Conservation (phyloP, 2,797 vertebrate genomes). For the Otus scops region DNA sequence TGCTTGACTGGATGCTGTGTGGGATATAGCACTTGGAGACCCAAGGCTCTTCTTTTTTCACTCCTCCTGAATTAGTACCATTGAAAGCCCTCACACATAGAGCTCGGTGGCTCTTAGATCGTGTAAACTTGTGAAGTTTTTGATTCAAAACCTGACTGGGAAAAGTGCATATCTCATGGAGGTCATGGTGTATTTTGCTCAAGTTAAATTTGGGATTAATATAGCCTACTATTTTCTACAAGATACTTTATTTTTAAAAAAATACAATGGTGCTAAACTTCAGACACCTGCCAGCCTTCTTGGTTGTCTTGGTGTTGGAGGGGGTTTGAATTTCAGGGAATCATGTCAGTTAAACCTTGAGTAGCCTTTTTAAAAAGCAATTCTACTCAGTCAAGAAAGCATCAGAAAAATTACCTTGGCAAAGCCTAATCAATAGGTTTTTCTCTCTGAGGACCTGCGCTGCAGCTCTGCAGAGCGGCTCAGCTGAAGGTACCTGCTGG, state of each 20-base stretch:
- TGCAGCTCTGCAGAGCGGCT: conserved; percentile 37
- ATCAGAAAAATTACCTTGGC: not conserved
- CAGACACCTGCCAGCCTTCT: not conserved
- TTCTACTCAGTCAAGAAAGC: not conserved
- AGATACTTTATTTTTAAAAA: not conserved
- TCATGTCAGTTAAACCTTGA: not conserved
- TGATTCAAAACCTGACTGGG: not conserved
- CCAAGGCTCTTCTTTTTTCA: not conserved
- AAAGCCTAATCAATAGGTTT: not conserved
- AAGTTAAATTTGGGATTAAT: not conserved
- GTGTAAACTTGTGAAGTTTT: not conserved
- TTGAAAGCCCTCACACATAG: not conserved
- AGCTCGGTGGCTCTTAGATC: not conserved
- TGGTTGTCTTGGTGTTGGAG: not conserved
- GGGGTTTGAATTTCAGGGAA: not conserved
- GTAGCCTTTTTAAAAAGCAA: not conserved
- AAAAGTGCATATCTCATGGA: not conserved
- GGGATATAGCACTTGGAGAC: not conserved
- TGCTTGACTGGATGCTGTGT: not conserved
- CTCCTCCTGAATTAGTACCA: not conserved
- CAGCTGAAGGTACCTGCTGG: conserved; percentile 49
- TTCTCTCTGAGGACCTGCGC: not conserved
- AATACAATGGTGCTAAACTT: not conserved
- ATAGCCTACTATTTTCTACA: not conserved
- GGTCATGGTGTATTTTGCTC: not conserved